A percentile compares a stretch with the other conserved stretches of the same genome.
Evolutionary conservation across 2,797 vertebrate species (phyloP).

Genomic region (Gymnoscopelus braueri): DNA sequence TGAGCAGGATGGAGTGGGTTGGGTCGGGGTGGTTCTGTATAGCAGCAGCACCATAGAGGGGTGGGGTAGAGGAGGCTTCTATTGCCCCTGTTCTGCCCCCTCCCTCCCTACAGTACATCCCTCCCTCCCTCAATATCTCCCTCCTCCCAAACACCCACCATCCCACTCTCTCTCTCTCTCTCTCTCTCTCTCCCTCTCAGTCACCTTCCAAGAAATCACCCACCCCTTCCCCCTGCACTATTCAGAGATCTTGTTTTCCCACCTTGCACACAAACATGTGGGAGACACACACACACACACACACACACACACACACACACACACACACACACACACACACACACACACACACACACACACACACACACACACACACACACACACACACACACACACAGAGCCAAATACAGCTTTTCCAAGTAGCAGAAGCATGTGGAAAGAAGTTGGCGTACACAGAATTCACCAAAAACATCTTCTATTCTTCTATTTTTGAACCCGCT

Average conservation of each 20-base stretch:
- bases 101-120: slow-evolving; percentile 7
- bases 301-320: neutral
- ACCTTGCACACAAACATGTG: neutral
- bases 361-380: slow-evolving; percentile 10
- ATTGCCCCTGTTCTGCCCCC: slow-evolving; percentile 45
- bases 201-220: no score
- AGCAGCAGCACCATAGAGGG: slow-evolving; percentile 51
- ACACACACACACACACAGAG: slow-evolving; percentile 13
- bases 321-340: slow-evolving; percentile 6
- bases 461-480: neutral
- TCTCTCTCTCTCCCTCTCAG: neutral
- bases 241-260: no score
- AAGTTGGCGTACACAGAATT: slow-evolving; percentile 18
- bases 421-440: slow-evolving; percentile 24
- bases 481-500: neutral
- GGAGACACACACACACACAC: neutral
- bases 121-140: slow-evolving; percentile 5
- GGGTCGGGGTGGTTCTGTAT: slow-evolving; percentile 26
- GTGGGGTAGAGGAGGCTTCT: slow-evolving; percentile 66
- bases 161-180: slow-evolving; percentile 1
- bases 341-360: slow-evolving; percentile 14
- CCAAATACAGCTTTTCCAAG: slow-evolving; percentile 36
- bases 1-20: slow-evolving; percentile 77
- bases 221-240: no score
- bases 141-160: neutral